A percentile compares a stretch with the other conserved stretches of the same genome.
These are phyloP conservation scores for Catalaphyllia jardinei DNA, from an alignment of 64 coral and sea anemone species.

Conservation along the genomic window DNA sequence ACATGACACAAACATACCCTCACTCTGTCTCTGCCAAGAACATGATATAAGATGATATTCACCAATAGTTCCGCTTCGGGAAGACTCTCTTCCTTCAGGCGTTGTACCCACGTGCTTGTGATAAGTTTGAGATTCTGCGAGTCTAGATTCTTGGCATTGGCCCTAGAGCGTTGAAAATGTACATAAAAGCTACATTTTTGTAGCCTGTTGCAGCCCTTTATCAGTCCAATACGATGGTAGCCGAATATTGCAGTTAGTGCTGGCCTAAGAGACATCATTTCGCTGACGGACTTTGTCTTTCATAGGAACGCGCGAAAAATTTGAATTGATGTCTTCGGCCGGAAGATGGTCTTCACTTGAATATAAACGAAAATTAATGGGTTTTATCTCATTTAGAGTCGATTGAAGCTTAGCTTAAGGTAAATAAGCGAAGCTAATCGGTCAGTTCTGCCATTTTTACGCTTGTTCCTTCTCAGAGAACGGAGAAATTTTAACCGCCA, in stretches of 20 bases:
- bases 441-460: not conserved
- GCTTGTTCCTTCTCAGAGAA: not conserved
- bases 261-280: not conserved
- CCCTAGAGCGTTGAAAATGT: not conserved
- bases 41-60: constrained; percentile 62
- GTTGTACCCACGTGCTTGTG: constrained; percentile 37
- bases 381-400: no score
- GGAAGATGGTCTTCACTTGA: no score
- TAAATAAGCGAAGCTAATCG: no score
- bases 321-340: no score
- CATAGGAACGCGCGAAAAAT: not conserved
- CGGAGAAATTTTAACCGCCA: not conserved
- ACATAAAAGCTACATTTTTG: not conserved
- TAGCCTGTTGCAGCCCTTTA: not conserved
- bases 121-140: constrained; percentile 17
- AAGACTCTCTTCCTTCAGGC: constrained; percentile 25
- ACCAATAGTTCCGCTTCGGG: constrained; percentile 73
- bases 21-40: constrained; percentile 18
- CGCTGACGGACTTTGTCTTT: not conserved
- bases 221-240: not conserved
- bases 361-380: no score
- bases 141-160: not conserved
- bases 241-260: not conserved
- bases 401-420: no score
- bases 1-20: not conserved